Evolutionary conservation across 2,888 invertebrate genomes (phyloP), one percentile per base, ranked within the genome.

Genomic region (Phengaris alcon): DNA sequence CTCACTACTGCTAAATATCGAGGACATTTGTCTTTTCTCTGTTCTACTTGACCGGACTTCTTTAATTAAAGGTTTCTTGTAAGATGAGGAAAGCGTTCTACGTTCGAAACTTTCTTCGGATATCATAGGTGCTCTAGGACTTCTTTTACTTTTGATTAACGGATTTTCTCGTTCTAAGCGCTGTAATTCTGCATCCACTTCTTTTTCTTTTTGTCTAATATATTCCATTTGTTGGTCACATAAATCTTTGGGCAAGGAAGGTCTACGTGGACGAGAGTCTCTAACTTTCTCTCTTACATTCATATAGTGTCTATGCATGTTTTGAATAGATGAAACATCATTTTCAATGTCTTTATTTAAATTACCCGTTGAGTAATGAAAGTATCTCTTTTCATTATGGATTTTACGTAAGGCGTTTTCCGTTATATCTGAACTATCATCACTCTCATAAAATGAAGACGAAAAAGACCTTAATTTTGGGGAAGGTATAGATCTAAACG

Each of bases 191-290:
- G 94, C 89, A 87, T 95, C 95, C 7, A 96, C 94, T 84, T 96
- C 95, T 81, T 95, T 94, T 88, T 96, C 96, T 87, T 96, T 96
- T 85, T 94, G 94, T 54, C 94, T 87, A 54, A 96, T 95, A 80
- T 95, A 95, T 82, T 95, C 94, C 88, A 96, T 94, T 89, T 95
- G 95, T 80, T 93, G 93, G 76, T 95, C 94, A 86, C 94, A 94
- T 83, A 96, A 85, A 82, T 96, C 95, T 82, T 95, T 94, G 0
- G 96, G 96, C 73, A 96, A 85, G 15, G 96, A 96, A 8, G 94
- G 94, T 74, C 95, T 89, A 74, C 93, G 83, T 1, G 93, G 92
- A 77, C 80, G 79, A 75, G 83, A 81, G 44, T 80, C 79, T 70
- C 84, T 81, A 77, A 70, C 81, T 51, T 82, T 79, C 76, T 83